Evolutionary conservation across 2,113 vertebrate genomes (phyloP), one percentile per base, ranked within the genome.

Genomic region (Orycteropus afer): DNA sequence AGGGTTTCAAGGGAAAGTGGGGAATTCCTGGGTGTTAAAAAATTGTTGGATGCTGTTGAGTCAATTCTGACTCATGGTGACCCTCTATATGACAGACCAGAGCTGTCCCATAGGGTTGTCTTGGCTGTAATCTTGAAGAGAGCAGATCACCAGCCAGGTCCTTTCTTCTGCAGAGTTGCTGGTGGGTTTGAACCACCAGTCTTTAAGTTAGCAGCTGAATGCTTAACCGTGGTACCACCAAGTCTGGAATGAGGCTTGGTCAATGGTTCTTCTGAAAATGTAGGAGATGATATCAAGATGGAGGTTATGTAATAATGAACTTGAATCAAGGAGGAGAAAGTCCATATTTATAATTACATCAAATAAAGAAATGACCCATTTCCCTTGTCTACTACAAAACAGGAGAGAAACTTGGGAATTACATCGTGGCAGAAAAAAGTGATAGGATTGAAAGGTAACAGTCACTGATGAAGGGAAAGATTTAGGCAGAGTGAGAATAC

Each of bases 1-100:
- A 12, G 25, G 13, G 42, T 1, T 42, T 61, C 69, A 14, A 0
- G 1, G 4, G 0, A 0, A 11, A 55, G 9, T 57, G 14, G 29
- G 34, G 34, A 17, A 37, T n/a, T 7, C 11, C 59, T 61, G 23
- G 23, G 9, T 61, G 2, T 61, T 61, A 61, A 34, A 9, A 29
- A 34, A 61, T 69, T n/a, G 65, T 37, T 69, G 34, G 17, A 17
- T 69, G 34, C 65, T 69, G 65, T 69, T 27, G 51, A 53, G 51
- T 15, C 51, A 53, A 15, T 53, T 53, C 8, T 53, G 51, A 53
- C 15, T 53, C 51, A 53, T 53, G 51, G 15, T 11, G 51, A 53
- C 4, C n/a, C n/a, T n/a, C n/a, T n/a, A 29, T 11, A 40, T 22
- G 69, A 71, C 37, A 40, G n/a, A 71, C 2, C 7, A 71, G 69